phyloP scores from a whole-genome alignment of 2,797 vertebrate species.

The Pangasius sanitwongsei region DNA sequence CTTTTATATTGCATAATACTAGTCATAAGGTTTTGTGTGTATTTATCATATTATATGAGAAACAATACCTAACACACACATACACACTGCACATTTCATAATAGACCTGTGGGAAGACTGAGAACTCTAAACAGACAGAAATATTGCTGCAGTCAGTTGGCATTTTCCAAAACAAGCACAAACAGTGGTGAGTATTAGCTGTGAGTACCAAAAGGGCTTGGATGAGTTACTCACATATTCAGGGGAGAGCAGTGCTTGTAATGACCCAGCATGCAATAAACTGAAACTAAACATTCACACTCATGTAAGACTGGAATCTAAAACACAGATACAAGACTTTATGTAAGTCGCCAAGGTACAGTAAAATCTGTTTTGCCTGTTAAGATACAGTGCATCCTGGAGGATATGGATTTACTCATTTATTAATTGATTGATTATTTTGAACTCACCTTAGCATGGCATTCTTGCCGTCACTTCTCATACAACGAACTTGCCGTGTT shows the following conservation, averaged over 20 bases:
- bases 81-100: slow-evolving; percentile 27
- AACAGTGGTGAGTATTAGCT: slow-evolving; percentile 26
- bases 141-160: slow-evolving; percentile 31
- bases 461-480: slow-evolving; percentile 77
- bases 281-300: background rate
- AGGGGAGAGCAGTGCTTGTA: background rate
- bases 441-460: slow-evolving; percentile 77
- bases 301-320: background rate
- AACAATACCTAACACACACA: slow-evolving; percentile 11
- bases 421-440: background rate
- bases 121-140: slow-evolving; percentile 26
- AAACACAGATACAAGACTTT: background rate
- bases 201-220: slow-evolving; percentile 8
- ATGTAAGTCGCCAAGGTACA: background rate
- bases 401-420: background rate
- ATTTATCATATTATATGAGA: slow-evolving; percentile 19
- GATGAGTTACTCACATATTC: slow-evolving; percentile 36
- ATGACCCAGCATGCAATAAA: slow-evolving; percentile 8
- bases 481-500: slow-evolving; percentile 77
- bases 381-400: background rate
- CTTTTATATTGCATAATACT: slow-evolving; percentile 11
- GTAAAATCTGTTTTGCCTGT: background rate
- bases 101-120: slow-evolving; percentile 16
- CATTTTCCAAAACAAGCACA: slow-evolving; percentile 40
- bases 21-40: background rate